phyloP scores from a whole-genome alignment of 2,797 vertebrate genomes.

The Intellagama lesueurii region DNA sequence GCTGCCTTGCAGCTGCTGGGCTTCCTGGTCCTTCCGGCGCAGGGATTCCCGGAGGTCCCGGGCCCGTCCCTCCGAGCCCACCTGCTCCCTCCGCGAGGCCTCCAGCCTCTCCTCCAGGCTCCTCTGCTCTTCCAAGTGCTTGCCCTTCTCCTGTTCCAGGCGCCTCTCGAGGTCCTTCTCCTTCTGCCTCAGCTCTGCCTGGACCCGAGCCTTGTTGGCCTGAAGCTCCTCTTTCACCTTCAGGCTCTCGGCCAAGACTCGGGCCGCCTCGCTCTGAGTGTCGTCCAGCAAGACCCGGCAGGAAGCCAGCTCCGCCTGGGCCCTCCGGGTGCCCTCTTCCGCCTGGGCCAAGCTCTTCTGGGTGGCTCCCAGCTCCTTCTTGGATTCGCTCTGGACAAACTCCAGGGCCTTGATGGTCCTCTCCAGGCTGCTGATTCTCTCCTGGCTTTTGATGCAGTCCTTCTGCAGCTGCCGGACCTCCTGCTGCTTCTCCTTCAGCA shows the following conservation, averaged over 20 bases:
- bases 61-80: slow-evolving; percentile 79
- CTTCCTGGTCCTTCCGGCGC: slow-evolving; percentile 80
- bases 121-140: slow-evolving; percentile 87
- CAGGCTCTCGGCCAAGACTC: slow-evolving; percentile 81
- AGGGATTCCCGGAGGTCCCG: slow-evolving; percentile 79
- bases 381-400: slow-evolving; percentile 82
- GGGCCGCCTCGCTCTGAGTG: slow-evolving; percentile 83
- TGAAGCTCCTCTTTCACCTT: slow-evolving; percentile 78
- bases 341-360: slow-evolving; percentile 77
- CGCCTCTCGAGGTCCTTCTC: slow-evolving; percentile 89
- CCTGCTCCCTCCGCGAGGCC: slow-evolving; percentile 81
- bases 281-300: slow-evolving; percentile 84
- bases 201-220: slow-evolving; percentile 73
- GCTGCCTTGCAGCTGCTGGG: slow-evolving; percentile 83
- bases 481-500: slow-evolving; percentile 94
- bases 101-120: slow-evolving; percentile 88
- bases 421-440: slow-evolving; percentile 89
- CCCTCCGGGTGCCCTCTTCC: slow-evolving; percentile 77
- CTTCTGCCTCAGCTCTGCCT: slow-evolving; percentile 76
- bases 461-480: slow-evolving; percentile 94
- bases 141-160: slow-evolving; percentile 87
- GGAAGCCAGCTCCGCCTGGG: slow-evolving; percentile 81
- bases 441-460: slow-evolving; percentile 93
- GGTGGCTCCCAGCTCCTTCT: slow-evolving; percentile 79
- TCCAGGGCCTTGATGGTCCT: slow-evolving; percentile 87